Evolutionary conservation across 1,140 invertebrate species (phyloP).

Genomic region (Drosophila pruinosa): DNA sequence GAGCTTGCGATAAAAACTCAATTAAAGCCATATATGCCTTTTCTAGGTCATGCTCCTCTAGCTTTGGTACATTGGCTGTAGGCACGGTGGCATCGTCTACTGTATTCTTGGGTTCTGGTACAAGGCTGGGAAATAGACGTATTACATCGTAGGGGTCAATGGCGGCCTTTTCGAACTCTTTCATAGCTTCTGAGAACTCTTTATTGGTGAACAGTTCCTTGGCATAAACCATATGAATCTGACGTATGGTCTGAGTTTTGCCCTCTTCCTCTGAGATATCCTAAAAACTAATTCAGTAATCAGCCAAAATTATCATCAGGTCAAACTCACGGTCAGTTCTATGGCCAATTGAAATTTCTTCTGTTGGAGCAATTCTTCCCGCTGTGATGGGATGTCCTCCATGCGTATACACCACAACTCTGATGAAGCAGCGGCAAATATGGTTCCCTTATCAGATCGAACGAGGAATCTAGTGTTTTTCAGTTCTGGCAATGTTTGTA

Average conservation of each 20-base stretch:
- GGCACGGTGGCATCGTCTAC: constrained; percentile 84
- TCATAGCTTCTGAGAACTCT: constrained; percentile 94
- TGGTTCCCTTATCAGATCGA: constrained; percentile 88
- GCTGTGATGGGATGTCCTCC: constrained; percentile 91
- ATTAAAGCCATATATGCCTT: constrained; percentile 94
- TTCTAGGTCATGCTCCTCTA: constrained; percentile 94
- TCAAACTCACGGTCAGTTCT: constrained; percentile 91
- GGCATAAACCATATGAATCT: constrained; percentile 95
- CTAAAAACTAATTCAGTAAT: constrained; percentile 82
- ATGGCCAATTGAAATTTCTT: constrained; percentile 98
- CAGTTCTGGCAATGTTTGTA: constrained; percentile 90
- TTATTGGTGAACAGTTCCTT: constrained; percentile 95
- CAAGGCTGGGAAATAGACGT: constrained; percentile 94
- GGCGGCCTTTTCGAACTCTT: constrained; percentile 93
- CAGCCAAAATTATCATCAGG: not conserved
- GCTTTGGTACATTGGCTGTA: constrained; percentile 83
- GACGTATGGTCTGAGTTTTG: constrained; percentile 90
- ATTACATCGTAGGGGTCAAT: constrained; percentile 98
- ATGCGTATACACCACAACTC: constrained; percentile 93
- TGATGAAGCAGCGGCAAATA: constrained; percentile 93
- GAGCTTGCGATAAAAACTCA: constrained; percentile 93
- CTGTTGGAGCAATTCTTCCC: constrained; percentile 90
- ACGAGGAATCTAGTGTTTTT: constrained; percentile 87
- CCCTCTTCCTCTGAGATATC: constrained; percentile 91
- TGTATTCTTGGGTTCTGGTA: constrained; percentile 84